Conservation (phyloP, 2,113 vertebrate genomes). For the Istiophorus platypterus region DNA sequence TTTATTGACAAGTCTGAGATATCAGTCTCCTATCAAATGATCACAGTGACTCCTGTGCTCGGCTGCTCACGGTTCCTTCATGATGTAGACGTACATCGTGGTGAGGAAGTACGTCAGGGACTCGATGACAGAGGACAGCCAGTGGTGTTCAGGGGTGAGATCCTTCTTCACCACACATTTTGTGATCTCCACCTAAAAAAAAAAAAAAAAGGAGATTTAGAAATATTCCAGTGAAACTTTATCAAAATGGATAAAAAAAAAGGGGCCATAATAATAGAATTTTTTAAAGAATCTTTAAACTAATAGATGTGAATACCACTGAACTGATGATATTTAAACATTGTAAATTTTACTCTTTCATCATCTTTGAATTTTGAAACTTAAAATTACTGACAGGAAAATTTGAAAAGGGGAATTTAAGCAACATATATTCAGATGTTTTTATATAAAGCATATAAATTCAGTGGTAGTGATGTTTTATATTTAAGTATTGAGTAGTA, state of each 20-base stretch:
- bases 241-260: background rate
- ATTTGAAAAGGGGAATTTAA: too few species aligned
- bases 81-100: conserved; percentile 89
- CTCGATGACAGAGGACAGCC: conserved; percentile 87
- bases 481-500: too few species aligned
- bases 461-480: too few species aligned
- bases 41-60: background rate
- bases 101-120: conserved; percentile 92
- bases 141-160: conserved; percentile 86
- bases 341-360: too few species aligned
- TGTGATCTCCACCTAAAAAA: conserved; percentile 87
- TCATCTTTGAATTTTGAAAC: too few species aligned
- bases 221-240: background rate
- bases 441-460: too few species aligned
- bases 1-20: conserved; percentile 37
- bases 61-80: conserved; percentile 88
- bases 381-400: too few species aligned
- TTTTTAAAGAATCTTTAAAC: too few species aligned
- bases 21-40: background rate
- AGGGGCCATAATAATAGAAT: too few species aligned
- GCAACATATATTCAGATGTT: too few species aligned
- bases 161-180: conserved; percentile 93
- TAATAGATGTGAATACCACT: too few species aligned
- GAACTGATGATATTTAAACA: background rate
- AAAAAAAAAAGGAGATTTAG: background rate